Evolutionary conservation across 2,888 invertebrate genomes (phyloP), one percentile per base, ranked within the genome.

Genomic region (Stenurella melanura): DNA sequence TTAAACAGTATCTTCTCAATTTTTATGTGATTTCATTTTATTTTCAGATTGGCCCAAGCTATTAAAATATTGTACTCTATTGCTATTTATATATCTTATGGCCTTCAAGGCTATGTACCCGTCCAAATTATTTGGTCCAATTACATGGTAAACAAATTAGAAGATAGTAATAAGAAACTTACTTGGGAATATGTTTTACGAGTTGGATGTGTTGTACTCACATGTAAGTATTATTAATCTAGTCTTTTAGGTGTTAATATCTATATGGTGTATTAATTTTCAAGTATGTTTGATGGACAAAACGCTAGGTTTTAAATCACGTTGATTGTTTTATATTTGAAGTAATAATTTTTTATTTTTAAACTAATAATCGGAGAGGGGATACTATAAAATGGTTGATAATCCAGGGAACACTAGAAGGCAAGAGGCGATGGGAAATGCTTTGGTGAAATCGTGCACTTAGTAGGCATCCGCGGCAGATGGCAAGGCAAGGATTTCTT

Each of bases 91-190:
- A 92, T 97, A 73, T 94, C 96, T 0, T 96, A 96, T 87, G 96
- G 95, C 0, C 91, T 98, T 3, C 97, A 97, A 90, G 95, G 96
- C 84, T 97, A 96, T 88, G 97, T 97, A 1, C 96, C 97, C 0
- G 93, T 97, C 81, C 93, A 93, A 80, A 95, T 97, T 69, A 90
- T 96, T 21, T 96, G 95, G 95, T 88, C 88, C 61, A 90, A 89
- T 42, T 90, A 90, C 75, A 87, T 90, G 58, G 83, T 86, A 12
- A 89, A 89, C 74, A 82, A 83, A 72, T 77, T 90, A 50, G 86
- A 88, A 80, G 83, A 87, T 73, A 85, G 82, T 57, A 83, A 81
- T 30, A 84, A 84, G 34, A 83, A 83, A 74, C 34, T 80, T 11
- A 72, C 87, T 19, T 88, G 86, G 83, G 90, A 90, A 80, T 90